Percentiles rank a stretch among this genome's conserved stretches.
Evolutionary conservation across 1,140 invertebrate genomes (phyloP).

Genomic region (Heterodera schachtii): DNA sequence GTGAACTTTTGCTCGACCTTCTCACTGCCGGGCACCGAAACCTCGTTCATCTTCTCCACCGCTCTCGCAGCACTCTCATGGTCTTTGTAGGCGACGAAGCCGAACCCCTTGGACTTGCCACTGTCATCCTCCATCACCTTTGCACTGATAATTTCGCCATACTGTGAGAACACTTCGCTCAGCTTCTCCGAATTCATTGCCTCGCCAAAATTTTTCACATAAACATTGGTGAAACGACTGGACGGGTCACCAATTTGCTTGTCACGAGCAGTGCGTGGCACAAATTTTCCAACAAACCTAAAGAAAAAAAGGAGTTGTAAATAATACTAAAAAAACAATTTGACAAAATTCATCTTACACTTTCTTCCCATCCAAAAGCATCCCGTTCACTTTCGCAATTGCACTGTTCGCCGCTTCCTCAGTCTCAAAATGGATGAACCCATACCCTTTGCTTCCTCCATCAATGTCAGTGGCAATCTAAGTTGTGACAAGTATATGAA

Average conservation of each 20-base stretch:
- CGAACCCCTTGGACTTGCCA: conserved; percentile 94
- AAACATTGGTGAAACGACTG: conserved; percentile 97
- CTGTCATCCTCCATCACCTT: conserved; percentile 86
- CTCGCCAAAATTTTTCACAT: conserved; percentile 75
- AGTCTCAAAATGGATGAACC: conserved; percentile 99
- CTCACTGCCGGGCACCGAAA: conserved; percentile 34
- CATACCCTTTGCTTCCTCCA: conserved; percentile 93
- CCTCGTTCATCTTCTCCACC: conserved; percentile 55
- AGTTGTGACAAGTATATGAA: not conserved
- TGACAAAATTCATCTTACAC: conserved; percentile 72
- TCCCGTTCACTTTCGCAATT: conserved; percentile 92
- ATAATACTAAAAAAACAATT: not conserved
- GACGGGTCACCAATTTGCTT: conserved; percentile 96
- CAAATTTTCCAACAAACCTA: conserved; percentile 90
- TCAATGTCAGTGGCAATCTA: conserved; percentile 88
- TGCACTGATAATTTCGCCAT: conserved; percentile 84
- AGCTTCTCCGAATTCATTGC: conserved; percentile 90
- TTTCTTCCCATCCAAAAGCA: conserved; percentile 88
- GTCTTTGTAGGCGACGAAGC: conserved; percentile 97
- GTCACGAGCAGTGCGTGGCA: conserved; percentile 92
- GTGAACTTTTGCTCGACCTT: conserved; percentile 62
- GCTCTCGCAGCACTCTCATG: conserved; percentile 86
- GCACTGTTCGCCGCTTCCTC: conserved; percentile 97
- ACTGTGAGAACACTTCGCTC: conserved; percentile 89
- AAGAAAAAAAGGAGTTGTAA: conserved; percentile 14